Evolutionary conservation across 2,888 invertebrate species (phyloP).

Genomic region (Drosophila colorata): DNA sequence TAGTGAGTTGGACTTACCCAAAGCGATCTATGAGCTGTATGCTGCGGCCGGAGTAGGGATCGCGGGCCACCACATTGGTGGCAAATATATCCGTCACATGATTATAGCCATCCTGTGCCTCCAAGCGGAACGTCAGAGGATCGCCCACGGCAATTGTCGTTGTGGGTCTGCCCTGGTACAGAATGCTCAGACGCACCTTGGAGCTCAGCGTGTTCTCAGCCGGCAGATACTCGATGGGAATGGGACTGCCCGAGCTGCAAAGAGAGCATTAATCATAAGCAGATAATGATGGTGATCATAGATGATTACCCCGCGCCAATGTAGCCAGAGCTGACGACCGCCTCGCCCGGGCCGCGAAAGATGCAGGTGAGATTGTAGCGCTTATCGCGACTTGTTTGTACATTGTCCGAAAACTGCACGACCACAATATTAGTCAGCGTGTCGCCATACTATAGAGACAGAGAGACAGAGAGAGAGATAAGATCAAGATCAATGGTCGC

Average conservation of each 20-base stretch:
- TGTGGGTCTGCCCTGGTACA: conserved; percentile 96
- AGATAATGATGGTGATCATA: conserved; percentile 7
- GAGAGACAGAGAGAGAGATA: conserved; percentile 14
- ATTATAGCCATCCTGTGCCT: conserved; percentile 95
- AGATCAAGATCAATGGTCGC: conserved; percentile 24
- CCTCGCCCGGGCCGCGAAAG: conserved; percentile 96
- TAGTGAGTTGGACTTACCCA: conserved; percentile 88
- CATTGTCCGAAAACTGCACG: conserved; percentile 96
- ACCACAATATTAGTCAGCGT: conserved; percentile 97
- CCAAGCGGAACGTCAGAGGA: conserved; percentile 94
- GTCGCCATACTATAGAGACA: conserved; percentile 90
- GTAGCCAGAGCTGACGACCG: conserved; percentile 96
- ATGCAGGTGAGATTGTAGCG: conserved; percentile 96
- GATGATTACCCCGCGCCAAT: conserved; percentile 93
- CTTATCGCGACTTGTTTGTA: conserved; percentile 95
- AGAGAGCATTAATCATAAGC: conserved; percentile 11
- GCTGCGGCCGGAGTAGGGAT: conserved; percentile 95
- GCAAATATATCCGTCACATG: conserved; percentile 96
- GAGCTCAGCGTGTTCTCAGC: conserved; percentile 96
- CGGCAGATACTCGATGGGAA: conserved; percentile 96
- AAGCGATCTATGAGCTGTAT: conserved; percentile 95
- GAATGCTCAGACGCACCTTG: conserved; percentile 92
- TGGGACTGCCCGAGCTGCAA: conserved; percentile 94
- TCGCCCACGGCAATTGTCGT: conserved; percentile 97
- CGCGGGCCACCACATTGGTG: conserved; percentile 95